Percentiles rank a stretch among this genome's conserved stretches.
Conservation (phyloP, 2,888 invertebrate species). For the Cheilosia vulpina region DNA sequence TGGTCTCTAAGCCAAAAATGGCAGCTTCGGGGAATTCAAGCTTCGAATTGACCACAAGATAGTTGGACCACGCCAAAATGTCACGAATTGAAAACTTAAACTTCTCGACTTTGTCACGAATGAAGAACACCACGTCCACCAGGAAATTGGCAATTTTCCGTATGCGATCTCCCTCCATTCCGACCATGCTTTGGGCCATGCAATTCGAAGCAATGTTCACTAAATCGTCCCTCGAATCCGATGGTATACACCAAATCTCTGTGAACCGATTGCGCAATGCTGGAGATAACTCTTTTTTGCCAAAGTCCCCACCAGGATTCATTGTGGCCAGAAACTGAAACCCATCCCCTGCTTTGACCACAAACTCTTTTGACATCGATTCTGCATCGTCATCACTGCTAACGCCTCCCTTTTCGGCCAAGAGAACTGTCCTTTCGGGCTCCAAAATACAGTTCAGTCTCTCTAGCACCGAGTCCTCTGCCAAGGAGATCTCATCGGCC, state of each 20-base stretch:
- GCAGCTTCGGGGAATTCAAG: constrained; percentile 86
- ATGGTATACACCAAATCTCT: constrained; percentile 98
- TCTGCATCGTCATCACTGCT: constrained; percentile 83
- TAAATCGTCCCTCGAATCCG: constrained; percentile 89
- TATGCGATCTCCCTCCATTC: constrained; percentile 80
- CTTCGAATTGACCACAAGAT: constrained; percentile 86
- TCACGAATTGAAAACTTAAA: constrained; percentile 96
- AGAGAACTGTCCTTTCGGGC: constrained; percentile 94
- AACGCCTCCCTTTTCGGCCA: constrained; percentile 94
- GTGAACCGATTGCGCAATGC: constrained; percentile 98
- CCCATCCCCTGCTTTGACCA: constrained; percentile 88
- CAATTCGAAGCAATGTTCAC: constrained; percentile 92
- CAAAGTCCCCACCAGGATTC: constrained; percentile 99
- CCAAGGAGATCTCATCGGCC: constrained; percentile 99
- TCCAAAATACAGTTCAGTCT: constrained; percentile 97
- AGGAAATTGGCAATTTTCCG: constrained; percentile 88
- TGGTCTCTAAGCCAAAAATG: constrained; percentile 95
- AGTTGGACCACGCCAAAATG: constrained; percentile 95
- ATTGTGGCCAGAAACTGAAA: constrained; percentile 98
- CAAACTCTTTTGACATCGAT: constrained; percentile 83
- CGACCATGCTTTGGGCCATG: constrained; percentile 85
- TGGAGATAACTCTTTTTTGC: constrained; percentile 99
- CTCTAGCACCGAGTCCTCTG: constrained; percentile 99
- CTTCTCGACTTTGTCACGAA: constrained; percentile 89
- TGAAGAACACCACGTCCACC: constrained; percentile 92